phyloP scores from a whole-genome alignment of 2,888 invertebrate species.

The Lumbricus terrestris region DNA sequence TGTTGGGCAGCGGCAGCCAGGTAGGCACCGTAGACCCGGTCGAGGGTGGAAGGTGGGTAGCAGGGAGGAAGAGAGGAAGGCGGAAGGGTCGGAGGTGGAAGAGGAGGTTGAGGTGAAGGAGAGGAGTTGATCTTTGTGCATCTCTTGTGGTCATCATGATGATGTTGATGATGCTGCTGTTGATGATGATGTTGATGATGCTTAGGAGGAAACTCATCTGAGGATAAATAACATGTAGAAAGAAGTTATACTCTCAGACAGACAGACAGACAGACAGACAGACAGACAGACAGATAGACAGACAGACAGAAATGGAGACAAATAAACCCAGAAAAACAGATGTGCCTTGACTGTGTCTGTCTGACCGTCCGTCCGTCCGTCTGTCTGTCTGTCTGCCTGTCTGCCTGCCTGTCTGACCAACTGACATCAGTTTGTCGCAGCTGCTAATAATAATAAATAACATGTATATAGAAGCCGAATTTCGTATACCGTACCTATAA shows the following conservation, averaged over 20 bases:
- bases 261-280: not conserved
- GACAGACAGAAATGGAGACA: not conserved
- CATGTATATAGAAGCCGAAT: too few relatives aligned
- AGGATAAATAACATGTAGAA: not conserved
- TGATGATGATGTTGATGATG: not conserved
- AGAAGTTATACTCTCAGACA: not conserved
- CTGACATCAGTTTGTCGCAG: not conserved
- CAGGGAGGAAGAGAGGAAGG: not conserved
- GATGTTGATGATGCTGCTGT: too few relatives aligned
- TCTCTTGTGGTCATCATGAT: not conserved
- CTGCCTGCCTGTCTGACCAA: too few relatives aligned
- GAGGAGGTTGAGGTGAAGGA: not conserved
- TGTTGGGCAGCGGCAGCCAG: not conserved
- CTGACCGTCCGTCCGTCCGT: too few relatives aligned
- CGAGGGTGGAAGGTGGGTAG: not conserved
- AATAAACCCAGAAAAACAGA: too few relatives aligned
- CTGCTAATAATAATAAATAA: not conserved
- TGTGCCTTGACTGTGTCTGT: too few relatives aligned
- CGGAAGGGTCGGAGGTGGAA: not conserved
- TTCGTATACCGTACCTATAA: too few relatives aligned
- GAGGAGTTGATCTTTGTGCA: not conserved
- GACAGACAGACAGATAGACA: not conserved
- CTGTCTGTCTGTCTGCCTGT: too few relatives aligned
- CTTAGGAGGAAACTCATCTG: not conserved
- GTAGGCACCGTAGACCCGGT: constrained; percentile 5